Evolutionary conservation across 2,888 invertebrate species (phyloP).

Genomic region (Tetranychus truncatus): DNA sequence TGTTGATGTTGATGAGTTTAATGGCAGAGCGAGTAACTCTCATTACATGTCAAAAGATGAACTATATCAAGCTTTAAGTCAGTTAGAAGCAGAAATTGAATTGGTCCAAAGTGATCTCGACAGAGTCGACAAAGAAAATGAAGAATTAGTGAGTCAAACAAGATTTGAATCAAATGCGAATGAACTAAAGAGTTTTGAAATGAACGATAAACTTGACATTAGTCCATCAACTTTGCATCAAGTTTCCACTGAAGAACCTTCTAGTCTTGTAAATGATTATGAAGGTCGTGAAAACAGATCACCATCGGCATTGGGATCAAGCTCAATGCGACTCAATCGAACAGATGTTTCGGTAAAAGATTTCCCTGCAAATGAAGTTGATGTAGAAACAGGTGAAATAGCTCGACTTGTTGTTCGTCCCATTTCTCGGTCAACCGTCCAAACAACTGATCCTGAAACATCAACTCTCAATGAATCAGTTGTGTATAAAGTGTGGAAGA

Average conservation of each 20-base stretch:
- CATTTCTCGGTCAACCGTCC: background rate
- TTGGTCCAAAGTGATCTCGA: background rate
- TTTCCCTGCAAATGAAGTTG: background rate
- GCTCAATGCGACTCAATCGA: background rate
- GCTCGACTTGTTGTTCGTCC: constrained; percentile 8
- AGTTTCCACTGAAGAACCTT: background rate
- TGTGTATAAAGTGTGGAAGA: background rate
- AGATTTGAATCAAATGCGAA: background rate
- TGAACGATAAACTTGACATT: too few species aligned
- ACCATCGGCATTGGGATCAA: background rate
- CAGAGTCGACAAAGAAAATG: background rate
- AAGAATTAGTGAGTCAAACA: background rate
- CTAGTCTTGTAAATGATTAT: background rate
- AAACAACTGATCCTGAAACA: background rate
- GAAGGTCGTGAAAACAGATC: background rate
- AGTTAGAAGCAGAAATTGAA: constrained; percentile 5
- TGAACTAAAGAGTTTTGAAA: background rate
- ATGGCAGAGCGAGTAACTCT: background rate
- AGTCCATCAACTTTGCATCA: too few species aligned
- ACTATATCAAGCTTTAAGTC: background rate
- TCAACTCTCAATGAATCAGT: background rate
- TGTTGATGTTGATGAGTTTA: background rate
- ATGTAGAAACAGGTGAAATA: constrained; percentile 1
- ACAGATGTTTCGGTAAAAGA: background rate
- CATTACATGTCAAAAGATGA: background rate